Base-by-base conservation (phyloP, 2,888 invertebrate species). In the Adelognathus sp. region DNA sequence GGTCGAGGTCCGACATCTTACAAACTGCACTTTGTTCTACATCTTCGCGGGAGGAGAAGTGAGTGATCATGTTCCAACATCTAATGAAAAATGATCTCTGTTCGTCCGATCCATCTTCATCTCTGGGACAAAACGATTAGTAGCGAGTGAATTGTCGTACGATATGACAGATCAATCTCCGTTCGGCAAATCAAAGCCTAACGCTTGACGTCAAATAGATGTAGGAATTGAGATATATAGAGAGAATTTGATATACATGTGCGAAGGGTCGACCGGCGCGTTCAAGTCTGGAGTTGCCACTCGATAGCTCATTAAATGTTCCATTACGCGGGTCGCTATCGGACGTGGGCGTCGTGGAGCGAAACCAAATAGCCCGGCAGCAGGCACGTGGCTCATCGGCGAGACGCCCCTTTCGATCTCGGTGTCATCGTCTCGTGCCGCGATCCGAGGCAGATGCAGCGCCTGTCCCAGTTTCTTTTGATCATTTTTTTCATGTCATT, bases 381-480 rank as follows among this genome's bases (percentile, higher is more conserved):
- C 73, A 79, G 86, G 86, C 89, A 90, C 89, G 88, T 90, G 90
- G 89, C 89, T 87, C 83, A 82, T 80, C 66, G 75, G 73, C 81
- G 87, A 89, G 87, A 90, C 90, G 90, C 90, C 90, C 90, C 80
- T 70, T 77, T 77, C 31, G 46, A 63, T 41, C 54, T 54, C 39
- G 31, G n/a, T 39, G 64, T 81, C 73, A 60, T 60, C 76, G 63
- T 52, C 58, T 50, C 46, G 24, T 50, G 24, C 46, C 24, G 11
- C 5, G 46, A 50, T 50, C 21, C 21, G 46, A 50, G n/a, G 46
- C 46, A 50, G 24, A 50, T 50, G 21, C 46, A 50, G 3, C 46
- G 46, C 1, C 11, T 21, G 21, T 24, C 24, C 46, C 24, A 21
- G 3, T n/a, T 21, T 24, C 46, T 50, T 50, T 50, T 50, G 46